Conservation (phyloP, 2,797 vertebrate species). For the Vultur gryphus region DNA sequence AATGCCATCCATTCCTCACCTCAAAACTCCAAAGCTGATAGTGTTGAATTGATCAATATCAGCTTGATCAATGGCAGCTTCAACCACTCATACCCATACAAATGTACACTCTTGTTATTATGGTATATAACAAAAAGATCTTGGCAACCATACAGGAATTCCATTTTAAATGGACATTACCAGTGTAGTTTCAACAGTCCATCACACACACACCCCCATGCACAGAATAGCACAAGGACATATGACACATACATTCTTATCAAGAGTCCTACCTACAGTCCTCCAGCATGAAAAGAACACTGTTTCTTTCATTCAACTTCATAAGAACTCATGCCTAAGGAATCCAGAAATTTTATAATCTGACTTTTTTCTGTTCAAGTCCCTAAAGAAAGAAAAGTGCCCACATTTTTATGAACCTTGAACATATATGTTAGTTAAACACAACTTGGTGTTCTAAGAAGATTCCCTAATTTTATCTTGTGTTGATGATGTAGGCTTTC, state of each 20-base stretch:
- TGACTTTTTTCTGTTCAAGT: neutral
- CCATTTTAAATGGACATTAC: neutral
- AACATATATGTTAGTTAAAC: neutral
- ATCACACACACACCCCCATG: too few relatives aligned
- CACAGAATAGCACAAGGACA: neutral
- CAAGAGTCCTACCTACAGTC: neutral
- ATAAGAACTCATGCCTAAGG: neutral
- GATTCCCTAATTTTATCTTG: neutral
- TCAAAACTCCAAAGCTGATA: neutral
- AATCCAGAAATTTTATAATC: neutral
- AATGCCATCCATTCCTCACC: neutral
- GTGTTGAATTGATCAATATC: neutral
- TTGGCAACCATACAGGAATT: neutral
- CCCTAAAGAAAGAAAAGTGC: neutral
- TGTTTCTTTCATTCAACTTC: neutral
- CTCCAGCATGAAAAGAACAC: neutral
- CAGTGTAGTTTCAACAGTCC: neutral
- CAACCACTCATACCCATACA: neutral
- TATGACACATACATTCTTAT: neutral
- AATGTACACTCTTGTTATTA: neutral
- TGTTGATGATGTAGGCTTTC: neutral
- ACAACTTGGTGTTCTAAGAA: neutral
- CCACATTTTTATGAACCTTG: neutral
- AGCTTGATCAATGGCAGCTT: neutral
- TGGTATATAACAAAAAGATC: neutral